Percentiles rank a stretch among this genome's conserved stretches.
Conservation (phyloP, 2,888 invertebrate species). For the Parthenolecanium corni region DNA sequence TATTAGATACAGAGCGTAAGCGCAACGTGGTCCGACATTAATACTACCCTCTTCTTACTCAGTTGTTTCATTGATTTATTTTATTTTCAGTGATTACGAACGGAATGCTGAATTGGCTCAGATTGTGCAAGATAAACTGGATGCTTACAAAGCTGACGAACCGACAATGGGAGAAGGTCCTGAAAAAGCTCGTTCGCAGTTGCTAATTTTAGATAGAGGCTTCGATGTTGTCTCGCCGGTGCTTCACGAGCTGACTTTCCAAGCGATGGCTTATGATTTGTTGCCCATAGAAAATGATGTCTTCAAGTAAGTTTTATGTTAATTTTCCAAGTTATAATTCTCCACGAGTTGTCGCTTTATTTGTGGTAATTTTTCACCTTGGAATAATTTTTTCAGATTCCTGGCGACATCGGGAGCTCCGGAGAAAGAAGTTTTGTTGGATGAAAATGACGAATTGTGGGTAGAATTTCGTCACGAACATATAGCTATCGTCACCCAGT, state of each 20-base stretch:
- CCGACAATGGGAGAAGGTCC: conserved; percentile 99
- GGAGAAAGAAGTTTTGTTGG: conserved; percentile 85
- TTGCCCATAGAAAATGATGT: conserved; percentile 97
- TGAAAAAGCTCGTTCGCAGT: conserved; percentile 90
- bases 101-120: conserved; percentile 95
- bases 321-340: too few relatives aligned
- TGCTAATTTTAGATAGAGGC: conserved; percentile 91
- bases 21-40: too few relatives aligned
- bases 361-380: conserved; percentile 49
- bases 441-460: conserved; percentile 99
- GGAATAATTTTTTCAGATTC: neutral
- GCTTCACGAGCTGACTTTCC: conserved; percentile 91
- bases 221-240: conserved; percentile 97
- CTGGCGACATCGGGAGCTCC: conserved; percentile 57
- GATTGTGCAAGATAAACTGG: conserved; percentile 94
- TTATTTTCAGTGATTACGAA: conserved; percentile 80
- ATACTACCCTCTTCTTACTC: too few relatives aligned
- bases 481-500: conserved; percentile 94
- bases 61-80: too few relatives aligned
- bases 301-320: conserved; percentile 58
- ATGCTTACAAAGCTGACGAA: conserved; percentile 99
- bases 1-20: conserved; percentile 72
- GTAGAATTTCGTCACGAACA: conserved; percentile 95
- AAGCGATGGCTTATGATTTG: conserved; percentile 99
- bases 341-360: neutral